phyloP scores from a whole-genome alignment of 2,113 vertebrate species.

The Leptobrachium ailaonicum region DNA sequence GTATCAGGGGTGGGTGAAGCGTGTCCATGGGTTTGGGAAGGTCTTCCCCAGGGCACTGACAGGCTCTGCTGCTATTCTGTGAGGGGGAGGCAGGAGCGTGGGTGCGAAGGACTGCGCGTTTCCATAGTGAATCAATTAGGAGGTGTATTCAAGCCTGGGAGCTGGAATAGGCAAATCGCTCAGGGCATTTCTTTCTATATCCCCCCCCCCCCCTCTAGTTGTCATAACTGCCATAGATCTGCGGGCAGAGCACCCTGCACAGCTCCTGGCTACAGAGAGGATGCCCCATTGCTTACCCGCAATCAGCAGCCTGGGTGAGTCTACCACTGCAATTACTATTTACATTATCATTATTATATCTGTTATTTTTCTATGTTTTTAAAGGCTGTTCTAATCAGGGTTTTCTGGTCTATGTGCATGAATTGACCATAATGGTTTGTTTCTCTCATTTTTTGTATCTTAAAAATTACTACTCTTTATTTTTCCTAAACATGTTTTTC shows the following conservation, averaged over 20 bases:
- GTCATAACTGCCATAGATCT: not conserved
- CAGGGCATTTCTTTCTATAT: not conserved
- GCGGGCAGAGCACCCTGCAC: not conserved
- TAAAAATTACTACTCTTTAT: too few relatives aligned
- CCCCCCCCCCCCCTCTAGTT: not conserved
- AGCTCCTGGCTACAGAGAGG: not conserved
- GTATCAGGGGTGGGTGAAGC: constrained; percentile 2
- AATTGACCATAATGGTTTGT: not conserved
- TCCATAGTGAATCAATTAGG: constrained; percentile 46
- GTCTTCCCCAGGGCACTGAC: constrained; percentile 16
- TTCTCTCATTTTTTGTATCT: not conserved
- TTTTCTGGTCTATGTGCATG: not conserved
- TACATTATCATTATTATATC: too few relatives aligned
- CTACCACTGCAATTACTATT: too few relatives aligned
- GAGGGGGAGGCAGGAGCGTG: constrained; percentile 29
- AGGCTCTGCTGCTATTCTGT: constrained; percentile 10
- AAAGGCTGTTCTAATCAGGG: not conserved
- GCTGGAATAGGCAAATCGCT: constrained; percentile 21
- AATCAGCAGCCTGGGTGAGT: constrained; percentile 16
- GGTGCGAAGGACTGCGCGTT: constrained; percentile 33
- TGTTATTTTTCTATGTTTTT: too few relatives aligned
- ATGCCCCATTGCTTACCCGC: not conserved
- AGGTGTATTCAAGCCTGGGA: constrained; percentile 27
- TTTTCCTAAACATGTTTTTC: not conserved
- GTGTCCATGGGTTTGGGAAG: not conserved